Evolutionary conservation across 2,888 invertebrate genomes (phyloP).

Genomic region (Caenorhabditis plicata): DNA sequence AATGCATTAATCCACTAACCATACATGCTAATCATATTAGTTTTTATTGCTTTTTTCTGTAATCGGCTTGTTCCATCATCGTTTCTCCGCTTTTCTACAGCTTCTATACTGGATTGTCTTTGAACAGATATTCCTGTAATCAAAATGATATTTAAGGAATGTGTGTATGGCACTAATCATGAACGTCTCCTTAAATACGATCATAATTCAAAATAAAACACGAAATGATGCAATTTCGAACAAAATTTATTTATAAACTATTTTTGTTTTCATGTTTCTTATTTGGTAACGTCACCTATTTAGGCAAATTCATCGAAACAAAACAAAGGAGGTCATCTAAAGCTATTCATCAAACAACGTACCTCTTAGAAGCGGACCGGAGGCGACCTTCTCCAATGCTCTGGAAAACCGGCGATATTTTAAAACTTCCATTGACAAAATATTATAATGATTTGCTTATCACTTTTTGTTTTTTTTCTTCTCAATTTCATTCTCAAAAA

Average conservation of each 20-base stretch:
- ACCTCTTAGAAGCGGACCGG: constrained; percentile 38
- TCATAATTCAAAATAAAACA: too few relatives aligned
- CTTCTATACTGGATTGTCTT: constrained; percentile 54
- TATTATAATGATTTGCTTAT: too few relatives aligned
- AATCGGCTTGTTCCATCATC: constrained; percentile 37
- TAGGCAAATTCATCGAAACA: not conserved
- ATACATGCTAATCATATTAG: constrained; percentile 53
- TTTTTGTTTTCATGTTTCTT: constrained; percentile 3
- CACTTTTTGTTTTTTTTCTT: too few relatives aligned
- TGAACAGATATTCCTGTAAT: constrained; percentile 39
- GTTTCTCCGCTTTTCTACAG: constrained; percentile 21
- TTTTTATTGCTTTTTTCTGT: constrained; percentile 49
- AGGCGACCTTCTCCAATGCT: constrained; percentile 42
- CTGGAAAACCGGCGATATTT: constrained; percentile 26
- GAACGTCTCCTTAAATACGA: too few relatives aligned
- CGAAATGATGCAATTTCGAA: not conserved
- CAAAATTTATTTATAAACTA: not conserved
- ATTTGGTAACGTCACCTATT: not conserved
- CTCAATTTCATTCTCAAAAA: not conserved
- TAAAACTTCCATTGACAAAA: too few relatives aligned
- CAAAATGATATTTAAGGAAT: not conserved
- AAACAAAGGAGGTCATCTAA: not conserved
- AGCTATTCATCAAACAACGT: constrained; percentile 3
- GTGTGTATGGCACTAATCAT: not conserved
- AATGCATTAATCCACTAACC: constrained; percentile 27